Evolutionary conservation across 2,888 invertebrate species (phyloP), one percentile per base, ranked within the genome.

Genomic region (Ormia ochracea): DNA sequence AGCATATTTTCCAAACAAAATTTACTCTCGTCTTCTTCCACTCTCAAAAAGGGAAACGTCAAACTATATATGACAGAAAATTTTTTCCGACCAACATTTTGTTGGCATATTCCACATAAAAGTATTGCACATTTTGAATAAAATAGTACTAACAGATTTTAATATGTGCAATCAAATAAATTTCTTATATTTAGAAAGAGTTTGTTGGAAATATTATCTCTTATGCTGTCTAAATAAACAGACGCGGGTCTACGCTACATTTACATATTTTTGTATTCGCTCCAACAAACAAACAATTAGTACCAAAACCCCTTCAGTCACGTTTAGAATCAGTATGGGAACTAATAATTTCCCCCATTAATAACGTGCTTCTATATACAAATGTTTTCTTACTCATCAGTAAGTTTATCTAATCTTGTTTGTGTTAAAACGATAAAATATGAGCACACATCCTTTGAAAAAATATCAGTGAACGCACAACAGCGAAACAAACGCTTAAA

Each of bases 321-420:
- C 65, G 70, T 77, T 70, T 61, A 12, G 68, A 73, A 63, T 78
- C 66, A 72, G 59, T 66, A 52, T n/a, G n/a, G n/a, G n/a, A n/a
- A n/a, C 59, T 72, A 66, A 72, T 48, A 78, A 61, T 23, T 61
- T 48, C 4, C 52, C 50, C 7, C 36, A 36, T 38, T 65, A 65
- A 28, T 31, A 36, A 56, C 14, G 48, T 36, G 28, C 36, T 9
- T 12, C 31, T 23, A n/a, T 3, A 56, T n/a, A n/a, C n/a, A 23
- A 31, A 26, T 65, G 23, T 74, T 56, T 58, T 14, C 28, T 45
- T 3, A 14, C 2, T 7, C 38, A n/a, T 50, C 10, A 36, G 21
- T 4, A 28, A 41, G 26, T 45, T 45, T 43, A 41, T 26, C 3
- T 33, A 10, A 14, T 73, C 26, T 19, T 28, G 3, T 56, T 41